These are phyloP conservation scores for Drosophila santomea DNA, from an alignment of 1,140 invertebrate genomes.

Conservation along the genomic window DNA sequence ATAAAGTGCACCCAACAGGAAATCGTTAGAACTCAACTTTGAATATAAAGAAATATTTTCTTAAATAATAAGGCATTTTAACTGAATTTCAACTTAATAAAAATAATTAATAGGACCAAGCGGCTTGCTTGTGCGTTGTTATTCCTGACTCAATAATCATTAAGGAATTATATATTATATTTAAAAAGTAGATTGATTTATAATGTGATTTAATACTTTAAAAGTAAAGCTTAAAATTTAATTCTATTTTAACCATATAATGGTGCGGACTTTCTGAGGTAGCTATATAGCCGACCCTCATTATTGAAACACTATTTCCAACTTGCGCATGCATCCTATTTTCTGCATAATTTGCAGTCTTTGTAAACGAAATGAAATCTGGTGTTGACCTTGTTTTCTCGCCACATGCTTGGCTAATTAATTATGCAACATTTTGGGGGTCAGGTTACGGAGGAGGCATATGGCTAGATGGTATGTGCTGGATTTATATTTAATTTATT, in stretches of 20 bases:
- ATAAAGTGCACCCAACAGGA: no score
- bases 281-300: neutral
- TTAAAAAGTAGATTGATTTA: no score
- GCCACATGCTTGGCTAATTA: constrained; percentile 50
- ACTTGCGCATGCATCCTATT: constrained; percentile 28
- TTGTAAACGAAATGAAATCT: constrained; percentile 28
- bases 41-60: neutral
- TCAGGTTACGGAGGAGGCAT: constrained; percentile 19
- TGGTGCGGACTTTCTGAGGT: neutral
- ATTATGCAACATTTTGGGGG: constrained; percentile 51
- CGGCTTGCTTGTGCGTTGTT: no score
- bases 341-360: constrained; percentile 53
- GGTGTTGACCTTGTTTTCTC: constrained; percentile 27
- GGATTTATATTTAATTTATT: constrained; percentile 60
- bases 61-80: no score
- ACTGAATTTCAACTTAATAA: no score
- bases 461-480: constrained; percentile 21
- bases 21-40: no score
- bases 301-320: constrained; percentile 6
- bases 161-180: no score
- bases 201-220: no score
- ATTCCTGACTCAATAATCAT: no score
- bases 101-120: no score
- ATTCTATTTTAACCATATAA: neutral
- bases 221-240: neutral